These are phyloP conservation scores for Calameuta pallipes DNA, from an alignment of 2,888 invertebrate genomes.

Conservation along the genomic window DNA sequence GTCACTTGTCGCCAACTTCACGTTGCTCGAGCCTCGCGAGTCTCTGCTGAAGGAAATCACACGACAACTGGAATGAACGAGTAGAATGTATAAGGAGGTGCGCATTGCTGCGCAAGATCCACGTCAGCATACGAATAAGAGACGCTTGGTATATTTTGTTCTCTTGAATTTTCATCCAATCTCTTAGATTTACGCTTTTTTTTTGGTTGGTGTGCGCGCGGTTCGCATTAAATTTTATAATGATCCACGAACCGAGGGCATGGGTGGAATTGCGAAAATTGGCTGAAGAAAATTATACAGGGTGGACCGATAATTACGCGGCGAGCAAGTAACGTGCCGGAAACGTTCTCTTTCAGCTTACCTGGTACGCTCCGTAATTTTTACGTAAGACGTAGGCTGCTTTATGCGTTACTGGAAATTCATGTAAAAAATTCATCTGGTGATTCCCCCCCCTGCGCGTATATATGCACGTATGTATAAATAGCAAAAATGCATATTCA, in stretches of 20 bases:
- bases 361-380: not conserved
- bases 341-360: conserved; percentile 5
- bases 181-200: not conserved
- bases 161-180: not conserved
- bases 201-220: not conserved
- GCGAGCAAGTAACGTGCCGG: not conserved
- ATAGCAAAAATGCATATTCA: not conserved
- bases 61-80: conserved; percentile 34
- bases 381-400: not conserved
- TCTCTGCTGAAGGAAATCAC: conserved; percentile 35
- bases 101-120: conserved; percentile 47
- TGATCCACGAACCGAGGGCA: not conserved
- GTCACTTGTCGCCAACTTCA: not conserved
- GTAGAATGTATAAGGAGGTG: conserved; percentile 47
- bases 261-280: not conserved
- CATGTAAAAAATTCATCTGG: not conserved
- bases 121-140: not conserved
- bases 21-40: not conserved
- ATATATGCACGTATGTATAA: not conserved
- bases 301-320: conserved; percentile 4
- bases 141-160: not conserved
- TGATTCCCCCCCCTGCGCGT: not conserved
- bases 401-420: not conserved
- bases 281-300: not conserved
- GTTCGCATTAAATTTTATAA: not conserved